These are phyloP conservation scores for Yponomeuta cagnagella DNA, from an alignment of 2,888 invertebrate genomes.

Conservation along the genomic window DNA sequence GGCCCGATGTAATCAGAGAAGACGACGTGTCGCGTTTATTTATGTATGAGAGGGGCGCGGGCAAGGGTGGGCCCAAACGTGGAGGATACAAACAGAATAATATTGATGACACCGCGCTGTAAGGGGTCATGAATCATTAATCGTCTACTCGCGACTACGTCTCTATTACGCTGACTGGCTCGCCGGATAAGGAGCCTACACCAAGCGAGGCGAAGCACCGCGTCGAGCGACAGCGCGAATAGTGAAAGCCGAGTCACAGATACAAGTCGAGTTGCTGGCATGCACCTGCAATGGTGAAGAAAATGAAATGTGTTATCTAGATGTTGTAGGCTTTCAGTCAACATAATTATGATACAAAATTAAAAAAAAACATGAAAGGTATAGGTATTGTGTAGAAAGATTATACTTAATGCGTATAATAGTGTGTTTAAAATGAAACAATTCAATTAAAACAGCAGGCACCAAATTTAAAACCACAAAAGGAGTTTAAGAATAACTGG, in stretches of 20 bases:
- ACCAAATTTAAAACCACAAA: constrained; percentile 46
- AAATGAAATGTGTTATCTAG: too few relatives aligned
- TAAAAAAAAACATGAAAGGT: too few relatives aligned
- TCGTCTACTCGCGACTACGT: constrained; percentile 71
- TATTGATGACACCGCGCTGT: constrained; percentile 75
- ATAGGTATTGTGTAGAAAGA: too few relatives aligned
- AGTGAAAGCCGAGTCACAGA: not conserved
- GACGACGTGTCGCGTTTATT: constrained; percentile 76
- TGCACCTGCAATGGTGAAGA: not conserved
- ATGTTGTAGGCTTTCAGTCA: too few relatives aligned
- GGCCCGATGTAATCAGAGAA: constrained; percentile 76
- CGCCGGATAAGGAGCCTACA: constrained; percentile 67
- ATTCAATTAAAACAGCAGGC: constrained; percentile 22
- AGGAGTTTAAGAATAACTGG: constrained; percentile 40
- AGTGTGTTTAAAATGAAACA: not conserved
- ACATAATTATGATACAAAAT: too few relatives aligned
- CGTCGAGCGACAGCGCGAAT: not conserved
- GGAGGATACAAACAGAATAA: constrained; percentile 75
- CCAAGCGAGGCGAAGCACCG: constrained; percentile 36
- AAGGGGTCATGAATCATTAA: constrained; percentile 77
- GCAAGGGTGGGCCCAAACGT: constrained; percentile 69
- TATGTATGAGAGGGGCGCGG: constrained; percentile 74
- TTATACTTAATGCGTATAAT: too few relatives aligned
- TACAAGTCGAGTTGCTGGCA: not conserved
- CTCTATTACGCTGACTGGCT: constrained; percentile 69